A percentile compares a stretch with the other conserved stretches of the same genome.
Evolutionary conservation across 2,888 invertebrate genomes (phyloP).

Genomic region (Platycheirus albimanus): DNA sequence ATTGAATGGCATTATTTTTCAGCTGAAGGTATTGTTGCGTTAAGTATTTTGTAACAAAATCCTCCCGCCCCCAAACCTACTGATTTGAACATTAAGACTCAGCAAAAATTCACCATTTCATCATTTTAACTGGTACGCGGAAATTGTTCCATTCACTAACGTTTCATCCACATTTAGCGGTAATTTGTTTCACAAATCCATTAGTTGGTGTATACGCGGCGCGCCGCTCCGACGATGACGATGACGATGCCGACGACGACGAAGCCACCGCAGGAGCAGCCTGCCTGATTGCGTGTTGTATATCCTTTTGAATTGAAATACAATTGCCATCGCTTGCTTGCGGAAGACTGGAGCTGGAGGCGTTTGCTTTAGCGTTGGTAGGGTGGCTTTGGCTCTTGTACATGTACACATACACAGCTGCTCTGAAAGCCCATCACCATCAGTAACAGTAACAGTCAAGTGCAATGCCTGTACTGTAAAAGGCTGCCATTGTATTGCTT

Average conservation of each 20-base stretch:
- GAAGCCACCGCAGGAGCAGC: constrained; percentile 22
- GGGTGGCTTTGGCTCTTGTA: neutral
- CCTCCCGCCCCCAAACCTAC: neutral
- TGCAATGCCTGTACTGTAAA: constrained; percentile 33
- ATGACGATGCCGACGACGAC: too few species aligned
- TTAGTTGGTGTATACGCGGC: constrained; percentile 48
- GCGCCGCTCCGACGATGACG: too few species aligned
- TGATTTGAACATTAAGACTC: constrained; percentile 11
- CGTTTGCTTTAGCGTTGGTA: neutral
- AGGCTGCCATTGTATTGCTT: constrained; percentile 9
- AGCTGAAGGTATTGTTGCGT: constrained; percentile 14
- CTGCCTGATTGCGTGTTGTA: constrained; percentile 56
- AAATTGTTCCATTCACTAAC: constrained; percentile 64
- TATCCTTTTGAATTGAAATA: constrained; percentile 56
- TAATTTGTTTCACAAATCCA: constrained; percentile 69
- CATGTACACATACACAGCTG: constrained; percentile 1
- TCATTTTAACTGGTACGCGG: constrained; percentile 51
- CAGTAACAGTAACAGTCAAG: constrained; percentile 51
- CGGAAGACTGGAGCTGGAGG: too few species aligned
- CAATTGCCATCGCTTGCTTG: constrained; percentile 43
- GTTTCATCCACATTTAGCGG: constrained; percentile 59
- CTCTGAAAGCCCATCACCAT: constrained; percentile 25
- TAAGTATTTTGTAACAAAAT: constrained; percentile 28
- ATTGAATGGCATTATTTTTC: constrained; percentile 51
- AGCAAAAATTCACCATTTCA: constrained; percentile 61